A percentile compares a stretch with the other conserved stretches of the same genome.
These are phyloP conservation scores for Thyatira batis DNA, from an alignment of 2,888 invertebrate species.

Conservation along the genomic window DNA sequence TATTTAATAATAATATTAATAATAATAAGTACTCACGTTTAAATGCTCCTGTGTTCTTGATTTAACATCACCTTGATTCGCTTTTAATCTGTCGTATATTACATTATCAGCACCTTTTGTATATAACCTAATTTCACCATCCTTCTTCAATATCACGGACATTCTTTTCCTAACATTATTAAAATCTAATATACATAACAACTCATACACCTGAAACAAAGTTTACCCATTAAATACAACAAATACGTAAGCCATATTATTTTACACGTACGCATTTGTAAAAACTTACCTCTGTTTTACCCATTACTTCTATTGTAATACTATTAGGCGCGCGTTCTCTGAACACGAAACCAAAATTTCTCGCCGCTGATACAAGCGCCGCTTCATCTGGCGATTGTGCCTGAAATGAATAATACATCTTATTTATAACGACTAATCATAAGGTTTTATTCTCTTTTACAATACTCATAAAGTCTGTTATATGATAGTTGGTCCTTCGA, in stretches of 20 bases:
- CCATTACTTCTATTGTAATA: slow-evolving; percentile 95
- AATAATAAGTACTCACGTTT: slow-evolving; percentile 86
- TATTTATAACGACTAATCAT: neutral
- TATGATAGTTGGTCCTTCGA: neutral
- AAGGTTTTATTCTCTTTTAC: neutral
- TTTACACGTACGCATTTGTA: neutral
- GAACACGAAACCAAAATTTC: slow-evolving; percentile 99
- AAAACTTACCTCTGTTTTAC: slow-evolving; percentile 84
- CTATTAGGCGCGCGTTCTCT: slow-evolving; percentile 95
- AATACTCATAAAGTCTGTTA: neutral
- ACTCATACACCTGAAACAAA: slow-evolving; percentile 91
- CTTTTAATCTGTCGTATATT: slow-evolving; percentile 95
- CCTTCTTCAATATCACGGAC: slow-evolving; percentile 96
- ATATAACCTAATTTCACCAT: slow-evolving; percentile 92
- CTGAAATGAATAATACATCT: slow-evolving; percentile 62
- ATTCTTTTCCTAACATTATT: slow-evolving; percentile 99
- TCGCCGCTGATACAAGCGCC: slow-evolving; percentile 97
- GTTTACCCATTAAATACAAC: slow-evolving; percentile 11
- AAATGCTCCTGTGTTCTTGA: slow-evolving; percentile 95
- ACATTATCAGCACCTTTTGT: slow-evolving; percentile 99
- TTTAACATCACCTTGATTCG: slow-evolving; percentile 88
- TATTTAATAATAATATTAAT: neutral
- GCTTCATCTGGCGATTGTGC: slow-evolving; percentile 99
- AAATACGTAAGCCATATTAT: neutral
- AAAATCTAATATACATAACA: slow-evolving; percentile 98